phyloP scores from a whole-genome alignment of 2,797 vertebrate species.

The Tragelaphus eurycerus region DNA sequence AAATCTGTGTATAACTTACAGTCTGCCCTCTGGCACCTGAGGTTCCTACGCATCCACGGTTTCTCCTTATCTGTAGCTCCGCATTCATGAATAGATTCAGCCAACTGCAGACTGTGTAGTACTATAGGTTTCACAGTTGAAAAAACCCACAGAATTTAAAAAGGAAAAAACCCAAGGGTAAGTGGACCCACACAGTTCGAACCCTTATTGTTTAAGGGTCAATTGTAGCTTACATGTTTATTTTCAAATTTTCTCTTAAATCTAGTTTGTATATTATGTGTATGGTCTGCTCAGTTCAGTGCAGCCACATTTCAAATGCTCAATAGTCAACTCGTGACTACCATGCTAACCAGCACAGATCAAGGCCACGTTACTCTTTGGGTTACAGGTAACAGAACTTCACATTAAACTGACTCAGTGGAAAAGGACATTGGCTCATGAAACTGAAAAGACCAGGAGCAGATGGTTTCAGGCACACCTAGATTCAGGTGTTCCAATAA shows the following conservation, averaged over 20 bases:
- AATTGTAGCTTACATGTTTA: background rate
- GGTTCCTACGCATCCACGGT: background rate
- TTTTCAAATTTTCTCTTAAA: background rate
- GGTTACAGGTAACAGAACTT: background rate
- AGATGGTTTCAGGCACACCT: background rate
- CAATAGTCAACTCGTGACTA: background rate
- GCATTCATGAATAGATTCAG: background rate
- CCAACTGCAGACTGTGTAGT: background rate
- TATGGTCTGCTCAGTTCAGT: background rate
- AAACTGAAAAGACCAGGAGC: background rate
- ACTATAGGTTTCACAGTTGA: background rate
- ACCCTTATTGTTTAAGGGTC: background rate
- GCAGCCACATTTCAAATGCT: background rate
- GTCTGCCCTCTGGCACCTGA: background rate
- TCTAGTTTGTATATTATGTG: background rate
- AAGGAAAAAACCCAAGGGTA: background rate
- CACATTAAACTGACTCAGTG: background rate
- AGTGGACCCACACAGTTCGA: background rate
- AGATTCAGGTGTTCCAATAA: background rate
- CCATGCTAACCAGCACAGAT: background rate
- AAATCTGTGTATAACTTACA: background rate
- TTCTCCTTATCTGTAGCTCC: background rate
- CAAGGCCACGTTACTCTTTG: background rate
- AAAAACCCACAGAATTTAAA: background rate
- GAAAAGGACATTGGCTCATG: background rate